Base-by-base conservation (phyloP, 2,113 vertebrate genomes). In the Perca flavescens region DNA sequence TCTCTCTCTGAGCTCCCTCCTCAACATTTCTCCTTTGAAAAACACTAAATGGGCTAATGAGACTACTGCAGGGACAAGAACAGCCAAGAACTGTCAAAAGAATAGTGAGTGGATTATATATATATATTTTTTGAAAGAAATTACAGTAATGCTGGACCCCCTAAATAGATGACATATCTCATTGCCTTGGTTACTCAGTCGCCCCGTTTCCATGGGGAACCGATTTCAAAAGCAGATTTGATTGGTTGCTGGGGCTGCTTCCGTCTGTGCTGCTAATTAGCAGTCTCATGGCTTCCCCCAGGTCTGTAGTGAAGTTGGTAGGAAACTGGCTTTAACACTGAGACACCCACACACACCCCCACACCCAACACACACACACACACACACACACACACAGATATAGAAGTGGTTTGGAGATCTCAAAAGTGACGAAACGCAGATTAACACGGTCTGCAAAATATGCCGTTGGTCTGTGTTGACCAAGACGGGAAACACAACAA, bases 261-360 rank as follows among this genome's bases (percentile, higher is more conserved):
- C 84, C 87, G 90, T 86, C 77, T 89, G 87, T 81, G 89, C 88
- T 61, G 80, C 90, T 93, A 94, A 94, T 94, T 93, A 93, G 88
- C 82, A 88, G 85, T 82, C 75, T 80, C 69, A 74, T 82, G 54
- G 72, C 77, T 88, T 88, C 87, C 91, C 91, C 79, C 75, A 52
- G 87, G 92, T 92, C 80, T 73, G 74, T 31, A 56, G 80, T 75
- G 81, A 84, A 79, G 84, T 81, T 90, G 69, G 85, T 79, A 75
- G 89, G 77, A 92, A 89, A 86, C 70, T 74, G 79, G 61, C 64
- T 79, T 80, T 70, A 81, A 83, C 58, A 61, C 62, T 60, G 46
- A 73, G 28, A 68, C 3, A 49, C 61, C 74, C 64, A 71, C 22
- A 75, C 22, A 49, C 25, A 69, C 54, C 25, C 25, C 25, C 25